These are phyloP conservation scores for Turritopsis dohrnii DNA, from an alignment of 30 jellyfish, hydroid and myxozoan species.

Conservation along the genomic window DNA sequence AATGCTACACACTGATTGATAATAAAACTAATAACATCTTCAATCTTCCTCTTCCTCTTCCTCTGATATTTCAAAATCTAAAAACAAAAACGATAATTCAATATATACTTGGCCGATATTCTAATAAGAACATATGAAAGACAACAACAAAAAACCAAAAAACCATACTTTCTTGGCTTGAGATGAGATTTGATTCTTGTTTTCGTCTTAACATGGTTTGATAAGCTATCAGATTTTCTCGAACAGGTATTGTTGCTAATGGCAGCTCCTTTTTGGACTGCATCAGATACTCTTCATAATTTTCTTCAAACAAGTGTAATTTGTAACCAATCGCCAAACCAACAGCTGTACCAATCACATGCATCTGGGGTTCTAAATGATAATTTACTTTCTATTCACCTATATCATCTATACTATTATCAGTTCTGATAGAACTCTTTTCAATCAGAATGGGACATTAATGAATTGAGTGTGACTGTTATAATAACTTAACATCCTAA, in stretches of 20 bases:
- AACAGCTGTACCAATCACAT: conserved; percentile 33
- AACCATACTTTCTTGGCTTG: background rate
- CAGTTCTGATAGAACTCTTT: too few relatives aligned
- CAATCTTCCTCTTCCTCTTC: background rate
- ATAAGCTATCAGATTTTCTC: background rate
- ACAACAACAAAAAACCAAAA: background rate
- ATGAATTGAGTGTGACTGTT: too few relatives aligned
- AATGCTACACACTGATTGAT: background rate
- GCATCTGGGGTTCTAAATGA: conserved; percentile 43
- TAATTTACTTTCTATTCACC: background rate
- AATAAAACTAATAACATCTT: too few relatives aligned
- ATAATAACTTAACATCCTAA: too few relatives aligned
- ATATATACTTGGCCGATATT: background rate
- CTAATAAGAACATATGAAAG: background rate
- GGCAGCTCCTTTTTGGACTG: conserved; percentile 13
- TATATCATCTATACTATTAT: too few relatives aligned
- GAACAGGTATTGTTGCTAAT: background rate
- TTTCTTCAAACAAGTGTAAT: conserved; percentile 46
- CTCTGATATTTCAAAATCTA: background rate
- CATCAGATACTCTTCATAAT: conserved; percentile 35
- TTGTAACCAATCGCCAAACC: conserved; percentile 51
- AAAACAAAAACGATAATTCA: too few relatives aligned
- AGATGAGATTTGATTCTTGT: background rate
- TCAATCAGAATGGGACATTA: too few relatives aligned
- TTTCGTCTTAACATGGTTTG: background rate